Percentiles rank a stretch among this genome's conserved stretches.
Evolutionary conservation across 2,797 vertebrate genomes (phyloP).

Genomic region (Eupleurogrammus muticus): DNA sequence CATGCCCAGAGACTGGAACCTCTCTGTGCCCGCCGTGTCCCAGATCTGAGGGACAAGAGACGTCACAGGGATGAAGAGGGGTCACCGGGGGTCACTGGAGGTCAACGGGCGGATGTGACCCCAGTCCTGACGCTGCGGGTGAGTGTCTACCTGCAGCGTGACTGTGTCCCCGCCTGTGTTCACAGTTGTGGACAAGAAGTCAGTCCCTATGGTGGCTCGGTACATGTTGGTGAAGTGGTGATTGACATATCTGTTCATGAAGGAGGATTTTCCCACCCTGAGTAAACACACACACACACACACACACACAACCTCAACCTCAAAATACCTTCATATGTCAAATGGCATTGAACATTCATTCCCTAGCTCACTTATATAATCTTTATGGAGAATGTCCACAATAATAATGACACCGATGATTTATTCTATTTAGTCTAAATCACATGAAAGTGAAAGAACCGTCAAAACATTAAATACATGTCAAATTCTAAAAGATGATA

Average conservation of each 20-base stretch:
- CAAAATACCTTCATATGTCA: too few species aligned
- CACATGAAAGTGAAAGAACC: conserved; percentile 49
- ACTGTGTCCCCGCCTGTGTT: conserved; percentile 55
- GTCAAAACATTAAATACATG: background rate
- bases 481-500: background rate
- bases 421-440: too few species aligned
- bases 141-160: conserved; percentile 68
- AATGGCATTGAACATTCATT: background rate
- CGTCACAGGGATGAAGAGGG: background rate
- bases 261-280: conserved; percentile 82
- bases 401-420: background rate
- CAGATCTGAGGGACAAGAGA: conserved; percentile 71
- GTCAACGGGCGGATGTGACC: too few species aligned
- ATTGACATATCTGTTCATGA: conserved; percentile 81
- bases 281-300: conserved; percentile 34
- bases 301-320: too few species aligned
- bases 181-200: conserved; percentile 79
- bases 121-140: background rate
- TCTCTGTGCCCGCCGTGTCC: conserved; percentile 81
- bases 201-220: conserved; percentile 77
- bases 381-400: background rate
- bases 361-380: background rate
- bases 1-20: conserved; percentile 79
- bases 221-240: conserved; percentile 78
- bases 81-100: too few species aligned